These are phyloP conservation scores for Epinephelus lanceolatus DNA, from an alignment of 2,113 vertebrate genomes.

Conservation along the genomic window DNA sequence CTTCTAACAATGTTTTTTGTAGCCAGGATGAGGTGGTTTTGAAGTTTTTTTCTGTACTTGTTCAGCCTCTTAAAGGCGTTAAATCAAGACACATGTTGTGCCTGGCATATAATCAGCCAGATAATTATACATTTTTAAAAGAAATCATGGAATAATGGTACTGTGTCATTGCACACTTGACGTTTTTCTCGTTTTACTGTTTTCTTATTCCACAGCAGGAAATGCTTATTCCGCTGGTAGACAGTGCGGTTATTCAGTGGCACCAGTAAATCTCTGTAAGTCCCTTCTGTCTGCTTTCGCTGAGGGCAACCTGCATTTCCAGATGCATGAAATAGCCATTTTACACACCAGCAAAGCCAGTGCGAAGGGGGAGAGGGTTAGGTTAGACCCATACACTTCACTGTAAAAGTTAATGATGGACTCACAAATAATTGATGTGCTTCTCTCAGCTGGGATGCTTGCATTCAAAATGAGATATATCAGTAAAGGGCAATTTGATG, in stretches of 20 bases:
- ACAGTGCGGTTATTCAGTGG: slow-evolving; percentile 87
- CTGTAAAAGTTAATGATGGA: neutral
- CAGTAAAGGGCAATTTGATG: neutral
- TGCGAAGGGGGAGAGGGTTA: slow-evolving; percentile 32
- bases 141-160: slow-evolving; percentile 29
- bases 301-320: slow-evolving; percentile 82
- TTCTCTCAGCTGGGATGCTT: slow-evolving; percentile 69
- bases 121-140: slow-evolving; percentile 6
- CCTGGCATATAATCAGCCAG: neutral
- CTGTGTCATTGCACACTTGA: slow-evolving; percentile 76
- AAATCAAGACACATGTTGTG: neutral
- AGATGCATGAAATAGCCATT: slow-evolving; percentile 82
- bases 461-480: slow-evolving; percentile 15
- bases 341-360: slow-evolving; percentile 74
- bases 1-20: slow-evolving; percentile 1
- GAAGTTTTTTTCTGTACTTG: neutral
- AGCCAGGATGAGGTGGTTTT: neutral
- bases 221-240: slow-evolving; percentile 87
- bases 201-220: slow-evolving; percentile 85
- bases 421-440: slow-evolving; percentile 48
- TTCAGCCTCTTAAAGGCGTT: slow-evolving; percentile 31
- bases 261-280: slow-evolving; percentile 86
- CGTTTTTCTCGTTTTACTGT: slow-evolving; percentile 74
- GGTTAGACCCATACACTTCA: slow-evolving; percentile 31
- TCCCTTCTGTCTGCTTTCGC: slow-evolving; percentile 85